These are phyloP conservation scores for Promerops cafer DNA, from an alignment of 2,113 vertebrate species.

Conservation along the genomic window DNA sequence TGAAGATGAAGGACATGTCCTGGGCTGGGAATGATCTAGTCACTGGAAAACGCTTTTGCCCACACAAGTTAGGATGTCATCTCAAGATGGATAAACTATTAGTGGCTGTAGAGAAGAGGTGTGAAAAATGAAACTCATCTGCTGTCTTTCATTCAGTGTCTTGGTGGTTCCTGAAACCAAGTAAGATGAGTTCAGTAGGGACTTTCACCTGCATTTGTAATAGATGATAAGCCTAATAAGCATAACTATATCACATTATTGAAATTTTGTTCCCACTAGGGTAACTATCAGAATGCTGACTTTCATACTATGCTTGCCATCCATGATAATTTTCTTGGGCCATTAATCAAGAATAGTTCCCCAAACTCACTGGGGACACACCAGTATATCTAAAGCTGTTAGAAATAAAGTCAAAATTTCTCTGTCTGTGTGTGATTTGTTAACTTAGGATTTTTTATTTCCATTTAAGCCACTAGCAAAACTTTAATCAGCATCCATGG, in stretches of 20 bases:
- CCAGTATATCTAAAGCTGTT: neutral
- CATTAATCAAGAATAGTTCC: neutral
- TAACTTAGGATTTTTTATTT: neutral
- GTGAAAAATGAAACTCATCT: neutral
- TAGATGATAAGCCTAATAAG: neutral
- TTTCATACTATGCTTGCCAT: neutral
- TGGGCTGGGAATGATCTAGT: neutral
- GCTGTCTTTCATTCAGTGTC: neutral
- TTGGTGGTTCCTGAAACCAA: neutral
- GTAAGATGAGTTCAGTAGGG: neutral
- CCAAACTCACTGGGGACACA: neutral
- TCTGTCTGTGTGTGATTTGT: neutral
- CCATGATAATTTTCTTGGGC: neutral
- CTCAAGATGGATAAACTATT: neutral
- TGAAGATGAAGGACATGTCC: neutral
- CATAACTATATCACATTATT: neutral
- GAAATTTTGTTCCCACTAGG: neutral
- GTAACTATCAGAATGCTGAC: neutral
- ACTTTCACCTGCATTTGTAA: neutral
- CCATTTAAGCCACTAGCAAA: neutral
- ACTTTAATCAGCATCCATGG: neutral
- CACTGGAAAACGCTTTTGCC: neutral
- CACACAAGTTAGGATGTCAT: neutral
- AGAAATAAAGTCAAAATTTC: neutral
- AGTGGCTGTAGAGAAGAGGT: neutral